Evolutionary conservation across 2,797 vertebrate species (phyloP).

Genomic region (Karalla daura): DNA sequence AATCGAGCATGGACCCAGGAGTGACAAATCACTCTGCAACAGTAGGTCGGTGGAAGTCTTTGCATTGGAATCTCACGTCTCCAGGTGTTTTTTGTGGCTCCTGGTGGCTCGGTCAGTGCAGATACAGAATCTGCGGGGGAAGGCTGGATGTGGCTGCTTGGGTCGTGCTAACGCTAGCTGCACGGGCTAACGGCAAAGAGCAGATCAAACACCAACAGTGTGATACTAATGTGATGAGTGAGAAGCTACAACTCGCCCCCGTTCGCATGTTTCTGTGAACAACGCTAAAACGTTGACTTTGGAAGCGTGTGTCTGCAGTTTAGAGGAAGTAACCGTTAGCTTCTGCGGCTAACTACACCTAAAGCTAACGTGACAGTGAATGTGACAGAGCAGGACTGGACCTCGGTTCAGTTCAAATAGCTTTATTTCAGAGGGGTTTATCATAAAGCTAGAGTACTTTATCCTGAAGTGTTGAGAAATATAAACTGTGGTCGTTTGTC

Average conservation of each 20-base stretch:
- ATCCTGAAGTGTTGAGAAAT: too few relatives aligned
- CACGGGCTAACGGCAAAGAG: not conserved
- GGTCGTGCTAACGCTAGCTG: slow-evolving; percentile 31
- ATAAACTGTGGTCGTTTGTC: too few relatives aligned
- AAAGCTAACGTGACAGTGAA: slow-evolving; percentile 1
- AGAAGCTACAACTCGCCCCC: fast-evolving
- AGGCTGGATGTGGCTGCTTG: not conserved
- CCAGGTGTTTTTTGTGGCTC: not conserved
- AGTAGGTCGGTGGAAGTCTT: slow-evolving; percentile 47
- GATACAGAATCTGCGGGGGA: too few relatives aligned
- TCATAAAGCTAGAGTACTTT: too few relatives aligned
- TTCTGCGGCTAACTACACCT: not conserved
- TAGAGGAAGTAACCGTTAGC: not conserved
- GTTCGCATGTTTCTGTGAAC: not conserved
- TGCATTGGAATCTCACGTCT: fast-evolving
- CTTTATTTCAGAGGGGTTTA: too few relatives aligned
- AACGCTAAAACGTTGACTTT: fast-evolving
- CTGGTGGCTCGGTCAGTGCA: too few relatives aligned
- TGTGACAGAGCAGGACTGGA: too few relatives aligned
- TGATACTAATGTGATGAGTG: fast-evolving
- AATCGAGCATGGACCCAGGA: slow-evolving; percentile 52
- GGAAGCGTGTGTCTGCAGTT: not conserved
- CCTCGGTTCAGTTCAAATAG: too few relatives aligned
- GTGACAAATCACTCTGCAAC: not conserved
- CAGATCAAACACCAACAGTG: too few relatives aligned